phyloP scores from a whole-genome alignment of 2,797 vertebrate genomes.

The Rhabdophis nuchalis region DNA sequence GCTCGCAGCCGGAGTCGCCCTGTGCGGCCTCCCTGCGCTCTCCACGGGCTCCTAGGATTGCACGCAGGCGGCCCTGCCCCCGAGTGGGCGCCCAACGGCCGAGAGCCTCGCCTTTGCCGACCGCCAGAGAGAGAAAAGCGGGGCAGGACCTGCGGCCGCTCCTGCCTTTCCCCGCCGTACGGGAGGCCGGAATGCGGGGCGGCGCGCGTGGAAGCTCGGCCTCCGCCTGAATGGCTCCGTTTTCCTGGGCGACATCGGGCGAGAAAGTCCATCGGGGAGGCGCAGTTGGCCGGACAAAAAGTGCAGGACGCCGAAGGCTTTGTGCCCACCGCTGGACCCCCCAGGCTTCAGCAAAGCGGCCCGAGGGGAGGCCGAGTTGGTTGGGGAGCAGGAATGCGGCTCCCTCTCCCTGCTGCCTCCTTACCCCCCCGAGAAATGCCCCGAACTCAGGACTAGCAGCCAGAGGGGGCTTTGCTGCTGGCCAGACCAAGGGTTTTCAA shows the following conservation, averaged over 20 bases:
- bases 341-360: neutral
- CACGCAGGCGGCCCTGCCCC: neutral
- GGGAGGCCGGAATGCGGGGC: neutral
- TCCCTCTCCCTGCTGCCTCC: neutral
- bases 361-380: neutral
- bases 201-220: neutral
- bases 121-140: neutral
- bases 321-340: neutral
- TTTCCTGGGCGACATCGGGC: neutral
- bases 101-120: neutral
- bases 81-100: neutral
- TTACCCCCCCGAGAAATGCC: neutral
- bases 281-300: neutral
- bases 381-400: neutral
- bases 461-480: neutral
- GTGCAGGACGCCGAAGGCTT: neutral
- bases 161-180: neutral
- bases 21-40: neutral
- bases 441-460: neutral
- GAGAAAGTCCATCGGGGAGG: neutral
- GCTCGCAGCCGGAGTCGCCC: neutral
- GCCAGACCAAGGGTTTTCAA: neutral
- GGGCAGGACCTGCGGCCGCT: neutral
- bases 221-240: neutral
- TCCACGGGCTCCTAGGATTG: neutral